Evolutionary conservation across 2,888 invertebrate species (phyloP).

Genomic region (Andrena haemorrhoa): DNA sequence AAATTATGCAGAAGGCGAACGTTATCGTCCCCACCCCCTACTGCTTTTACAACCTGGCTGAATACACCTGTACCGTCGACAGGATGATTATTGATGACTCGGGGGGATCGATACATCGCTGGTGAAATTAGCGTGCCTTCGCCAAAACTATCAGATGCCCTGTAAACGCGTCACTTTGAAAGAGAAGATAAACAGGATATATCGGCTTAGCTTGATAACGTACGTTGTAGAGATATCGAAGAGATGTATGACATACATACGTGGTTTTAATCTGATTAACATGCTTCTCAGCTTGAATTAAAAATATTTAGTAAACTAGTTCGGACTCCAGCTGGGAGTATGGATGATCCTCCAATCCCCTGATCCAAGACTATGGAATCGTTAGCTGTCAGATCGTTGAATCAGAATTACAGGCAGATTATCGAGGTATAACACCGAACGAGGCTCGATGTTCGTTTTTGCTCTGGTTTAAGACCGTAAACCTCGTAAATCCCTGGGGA

Average conservation of each 20-base stretch:
- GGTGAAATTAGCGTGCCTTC: slow-evolving; percentile 26
- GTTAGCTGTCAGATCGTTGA: neutral
- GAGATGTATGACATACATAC: neutral
- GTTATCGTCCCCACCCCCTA: neutral
- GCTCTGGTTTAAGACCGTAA: slow-evolving; percentile 36
- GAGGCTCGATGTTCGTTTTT: slow-evolving; percentile 45
- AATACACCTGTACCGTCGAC: slow-evolving; percentile 26
- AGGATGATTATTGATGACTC: slow-evolving; percentile 61
- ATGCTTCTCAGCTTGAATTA: neutral
- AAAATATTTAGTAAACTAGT: neutral
- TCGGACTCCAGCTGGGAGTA: neutral
- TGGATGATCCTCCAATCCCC: neutral
- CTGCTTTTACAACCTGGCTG: neutral
- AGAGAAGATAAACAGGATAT: neutral
- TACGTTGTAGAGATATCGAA: neutral
- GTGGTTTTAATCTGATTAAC: neutral
- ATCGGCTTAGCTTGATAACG: neutral
- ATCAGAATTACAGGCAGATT: slow-evolving; percentile 37
- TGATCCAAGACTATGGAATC: neutral
- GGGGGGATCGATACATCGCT: slow-evolving; percentile 63
- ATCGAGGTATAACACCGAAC: slow-evolving; percentile 38
- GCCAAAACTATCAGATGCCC: slow-evolving; percentile 34
- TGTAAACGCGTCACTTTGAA: slow-evolving; percentile 7
- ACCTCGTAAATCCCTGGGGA: slow-evolving; percentile 65
- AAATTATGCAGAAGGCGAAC: neutral